Percentiles rank a stretch among this genome's conserved stretches.
Conservation (phyloP, 2,797 vertebrate genomes). For the Geotrypetes seraphini region DNA sequence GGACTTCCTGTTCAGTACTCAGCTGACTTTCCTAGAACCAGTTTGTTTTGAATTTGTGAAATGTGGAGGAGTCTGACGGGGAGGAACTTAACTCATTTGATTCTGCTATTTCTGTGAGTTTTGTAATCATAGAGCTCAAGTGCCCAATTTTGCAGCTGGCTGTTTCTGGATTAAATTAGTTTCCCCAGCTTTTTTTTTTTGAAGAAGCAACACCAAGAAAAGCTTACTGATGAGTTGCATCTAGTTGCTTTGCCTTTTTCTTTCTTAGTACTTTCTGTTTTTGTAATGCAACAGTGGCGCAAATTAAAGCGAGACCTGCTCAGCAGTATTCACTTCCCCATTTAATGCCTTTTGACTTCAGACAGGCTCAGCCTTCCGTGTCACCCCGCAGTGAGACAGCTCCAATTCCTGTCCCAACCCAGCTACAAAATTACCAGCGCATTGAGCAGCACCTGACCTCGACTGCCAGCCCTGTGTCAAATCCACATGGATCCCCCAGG, state of each 20-base stretch:
- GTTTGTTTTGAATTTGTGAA: conserved; percentile 34
- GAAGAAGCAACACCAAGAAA: background rate
- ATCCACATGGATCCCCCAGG: conserved; percentile 81
- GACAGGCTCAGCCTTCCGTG: conserved; percentile 58
- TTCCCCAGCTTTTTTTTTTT: too few relatives aligned
- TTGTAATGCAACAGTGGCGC: conserved; percentile 11
- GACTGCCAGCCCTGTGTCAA: conserved; percentile 71
- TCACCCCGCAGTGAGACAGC: conserved; percentile 81
- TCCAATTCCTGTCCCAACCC: conserved; percentile 90
- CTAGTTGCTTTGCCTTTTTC: too few relatives aligned
- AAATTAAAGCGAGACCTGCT: conserved; percentile 6
- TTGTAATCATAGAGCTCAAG: too few relatives aligned
- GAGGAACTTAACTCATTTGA: conserved; percentile 13
- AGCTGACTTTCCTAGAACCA: conserved; percentile 42
- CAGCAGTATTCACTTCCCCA: conserved; percentile 19
- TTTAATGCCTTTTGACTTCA: conserved; percentile 25
- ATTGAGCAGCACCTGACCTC: conserved; percentile 93
- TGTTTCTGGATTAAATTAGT: background rate
- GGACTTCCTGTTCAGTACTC: conserved; percentile 42
- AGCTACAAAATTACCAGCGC: conserved; percentile 92
- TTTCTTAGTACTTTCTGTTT: too few relatives aligned
- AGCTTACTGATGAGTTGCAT: background rate
- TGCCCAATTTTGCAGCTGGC: too few relatives aligned
- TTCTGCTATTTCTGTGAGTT: too few relatives aligned
- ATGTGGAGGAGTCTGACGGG: conserved; percentile 12